A percentile compares a stretch with the other conserved stretches of the same genome.
phyloP scores from a whole-genome alignment of 2,113 vertebrate species.

The Cheirogaleus medius region DNA sequence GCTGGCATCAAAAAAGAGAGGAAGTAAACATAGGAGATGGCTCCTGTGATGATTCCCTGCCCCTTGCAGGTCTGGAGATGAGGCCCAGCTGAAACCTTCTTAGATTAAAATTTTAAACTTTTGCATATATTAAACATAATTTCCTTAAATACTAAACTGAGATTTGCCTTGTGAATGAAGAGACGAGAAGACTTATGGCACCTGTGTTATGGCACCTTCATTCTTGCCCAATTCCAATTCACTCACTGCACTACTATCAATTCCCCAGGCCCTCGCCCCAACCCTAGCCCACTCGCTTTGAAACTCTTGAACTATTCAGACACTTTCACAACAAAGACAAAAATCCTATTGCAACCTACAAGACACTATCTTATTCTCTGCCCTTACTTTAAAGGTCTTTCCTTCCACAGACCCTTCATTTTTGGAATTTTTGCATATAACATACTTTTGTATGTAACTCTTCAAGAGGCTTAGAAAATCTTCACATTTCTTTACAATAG shows the following conservation, averaged over 20 bases:
- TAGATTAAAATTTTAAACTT: not conserved
- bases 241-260: no score
- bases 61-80: rapidly evolving
- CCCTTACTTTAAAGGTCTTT: not conserved
- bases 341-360: not conserved
- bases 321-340: not conserved
- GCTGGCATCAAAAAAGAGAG: not conserved
- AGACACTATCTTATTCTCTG: not conserved
- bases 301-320: not conserved
- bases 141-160: not conserved
- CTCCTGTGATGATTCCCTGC: not conserved
- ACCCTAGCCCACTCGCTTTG: not conserved
- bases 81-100: not conserved
- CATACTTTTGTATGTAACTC: not conserved
- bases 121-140: not conserved
- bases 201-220: no score
- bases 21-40: not conserved
- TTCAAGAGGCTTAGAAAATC: not conserved
- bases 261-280: not conserved
- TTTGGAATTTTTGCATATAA: not conserved
- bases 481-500: not conserved
- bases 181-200: not conserved
- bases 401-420: not conserved
- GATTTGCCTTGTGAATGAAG: not conserved
- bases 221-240: not conserved